Evolutionary conservation across 2,888 invertebrate genomes (phyloP), one percentile per base, ranked within the genome.

Genomic region (Cheilosia urbana): DNA sequence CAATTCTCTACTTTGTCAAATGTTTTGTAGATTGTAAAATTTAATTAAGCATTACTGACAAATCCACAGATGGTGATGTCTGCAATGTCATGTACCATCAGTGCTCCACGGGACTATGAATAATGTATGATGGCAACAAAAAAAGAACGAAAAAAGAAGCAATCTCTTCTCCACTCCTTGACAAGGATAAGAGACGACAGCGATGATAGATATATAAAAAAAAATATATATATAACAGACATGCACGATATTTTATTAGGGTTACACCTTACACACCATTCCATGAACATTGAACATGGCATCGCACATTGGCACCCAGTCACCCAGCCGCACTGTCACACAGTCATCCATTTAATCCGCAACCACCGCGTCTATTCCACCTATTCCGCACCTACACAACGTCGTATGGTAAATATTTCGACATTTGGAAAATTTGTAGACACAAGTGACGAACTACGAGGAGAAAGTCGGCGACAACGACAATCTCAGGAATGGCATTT

Each of bases 11-110:
- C 60, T 60, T 68, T 77, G 77, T 62, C 69, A 69, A 62, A 68
- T 69, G 55, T 62, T 63, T 78, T 71, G 77, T 71, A 63, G 69
- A 77, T 78, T 62, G 69, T 78, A 69, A 78, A 78, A 78, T 78
- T 69, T 55, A 78, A 78, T 78, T 71, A 78, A 71, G 69, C 69
- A 63, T 69, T 55, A 40, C 69, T 55, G 55, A 78, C 69, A 78
- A 71, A 69, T 47, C 62, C 69, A 77, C 69, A 62, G 62, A 62
- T 77, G 77, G 13, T 62, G 45, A 47, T 34, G 68, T 66, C 51
- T 57, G 27, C 57, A 19, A 40, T 58, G 51, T 13, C 68, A 69
- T 77, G 58, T 76, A 42, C 15, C 58, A 49, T 34, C 37, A 13
- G 42, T 47, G 17, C 17, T 45, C 11, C 37, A 15, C 37, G 42